phyloP scores from a whole-genome alignment of 2,797 vertebrate genomes.

The Mus minutoides region DNA sequence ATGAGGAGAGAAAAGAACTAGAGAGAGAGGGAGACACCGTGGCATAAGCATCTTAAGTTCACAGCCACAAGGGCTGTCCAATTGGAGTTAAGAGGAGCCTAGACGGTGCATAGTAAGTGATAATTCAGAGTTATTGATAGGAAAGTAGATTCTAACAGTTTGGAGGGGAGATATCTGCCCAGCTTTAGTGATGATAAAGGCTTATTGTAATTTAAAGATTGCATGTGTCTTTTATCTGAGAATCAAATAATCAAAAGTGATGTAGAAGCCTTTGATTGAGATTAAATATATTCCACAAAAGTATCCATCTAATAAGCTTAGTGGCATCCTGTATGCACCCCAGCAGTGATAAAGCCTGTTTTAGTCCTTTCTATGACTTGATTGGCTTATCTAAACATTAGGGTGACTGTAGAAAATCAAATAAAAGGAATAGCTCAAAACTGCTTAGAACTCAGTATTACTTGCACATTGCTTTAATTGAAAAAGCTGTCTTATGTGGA shows the following conservation, averaged over 20 bases:
- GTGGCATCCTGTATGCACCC: neutral
- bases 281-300: neutral
- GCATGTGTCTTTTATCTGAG: neutral
- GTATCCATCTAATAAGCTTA: neutral
- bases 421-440: neutral
- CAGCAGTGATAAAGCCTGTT: neutral
- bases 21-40: neutral
- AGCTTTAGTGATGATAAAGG: neutral
- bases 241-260: neutral
- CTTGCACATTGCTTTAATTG: conserved; percentile 52
- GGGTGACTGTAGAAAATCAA: neutral
- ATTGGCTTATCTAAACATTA: neutral
- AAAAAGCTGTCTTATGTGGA: conserved; percentile 9
- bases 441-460: neutral
- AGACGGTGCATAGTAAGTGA: neutral
- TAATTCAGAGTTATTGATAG: neutral
- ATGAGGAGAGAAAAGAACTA: neutral
- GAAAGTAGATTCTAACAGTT: neutral
- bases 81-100: neutral
- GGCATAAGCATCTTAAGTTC: neutral
- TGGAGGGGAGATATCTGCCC: neutral
- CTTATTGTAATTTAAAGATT: neutral
- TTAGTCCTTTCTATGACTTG: neutral
- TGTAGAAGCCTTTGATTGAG: neutral
- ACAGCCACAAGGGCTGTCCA: neutral